These are phyloP conservation scores for Champsocephalus esox DNA, from an alignment of 2,797 vertebrate genomes.

Conservation along the genomic window DNA sequence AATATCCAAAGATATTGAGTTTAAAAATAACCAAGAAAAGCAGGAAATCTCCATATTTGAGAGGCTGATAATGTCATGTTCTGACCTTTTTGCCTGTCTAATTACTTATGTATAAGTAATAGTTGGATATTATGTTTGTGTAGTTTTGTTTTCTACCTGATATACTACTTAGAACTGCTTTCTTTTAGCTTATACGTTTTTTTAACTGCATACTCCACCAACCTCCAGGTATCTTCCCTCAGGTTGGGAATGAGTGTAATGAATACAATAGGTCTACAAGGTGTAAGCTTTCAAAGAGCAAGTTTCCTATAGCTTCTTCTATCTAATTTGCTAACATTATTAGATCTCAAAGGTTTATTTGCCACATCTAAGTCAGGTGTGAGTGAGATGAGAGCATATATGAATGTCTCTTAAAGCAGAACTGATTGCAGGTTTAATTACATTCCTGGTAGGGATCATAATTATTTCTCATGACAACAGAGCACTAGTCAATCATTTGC, in stretches of 20 bases:
- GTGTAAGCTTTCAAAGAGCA: background rate
- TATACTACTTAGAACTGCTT: too few relatives aligned
- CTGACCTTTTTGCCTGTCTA: too few relatives aligned
- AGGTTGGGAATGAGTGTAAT: background rate
- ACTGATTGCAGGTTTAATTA: background rate
- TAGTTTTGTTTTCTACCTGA: too few relatives aligned
- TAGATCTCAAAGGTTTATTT: background rate
- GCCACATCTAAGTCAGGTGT: background rate
- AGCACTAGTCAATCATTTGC: conserved; percentile 13
- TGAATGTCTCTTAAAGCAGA: conserved; percentile 24
- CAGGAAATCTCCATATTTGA: too few relatives aligned
- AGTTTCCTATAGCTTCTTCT: background rate
- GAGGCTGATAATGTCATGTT: too few relatives aligned
- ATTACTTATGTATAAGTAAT: too few relatives aligned
- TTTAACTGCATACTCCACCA: too few relatives aligned
- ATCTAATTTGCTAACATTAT: background rate
- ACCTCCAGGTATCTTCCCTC: too few relatives aligned
- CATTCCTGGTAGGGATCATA: background rate
- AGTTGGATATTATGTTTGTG: too few relatives aligned
- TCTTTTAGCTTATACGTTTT: too few relatives aligned
- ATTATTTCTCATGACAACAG: background rate
- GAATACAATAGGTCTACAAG: background rate
- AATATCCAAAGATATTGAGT: too few relatives aligned
- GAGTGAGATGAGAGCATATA: background rate
- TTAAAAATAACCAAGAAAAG: too few relatives aligned